These are phyloP conservation scores for Nomada hirtipes DNA, from an alignment of 2,888 invertebrate genomes.

Conservation along the genomic window DNA sequence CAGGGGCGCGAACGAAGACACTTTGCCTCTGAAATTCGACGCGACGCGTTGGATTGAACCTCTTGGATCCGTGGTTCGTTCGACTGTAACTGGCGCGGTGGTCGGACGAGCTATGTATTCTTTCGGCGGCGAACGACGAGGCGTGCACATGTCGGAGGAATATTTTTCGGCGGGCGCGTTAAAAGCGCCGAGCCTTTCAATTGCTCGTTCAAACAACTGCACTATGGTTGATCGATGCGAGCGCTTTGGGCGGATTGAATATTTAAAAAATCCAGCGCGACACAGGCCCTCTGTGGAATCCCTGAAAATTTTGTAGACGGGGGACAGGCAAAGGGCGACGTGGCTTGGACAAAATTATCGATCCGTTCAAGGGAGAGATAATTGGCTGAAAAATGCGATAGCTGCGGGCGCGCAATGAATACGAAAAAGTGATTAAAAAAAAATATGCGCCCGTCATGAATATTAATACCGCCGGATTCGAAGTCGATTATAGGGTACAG, in stretches of 20 bases:
- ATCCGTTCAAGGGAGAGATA: not conserved
- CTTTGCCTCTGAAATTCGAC: not conserved
- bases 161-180: constrained; percentile 22
- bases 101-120: not conserved
- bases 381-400: constrained; percentile 24
- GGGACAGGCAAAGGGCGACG: not conserved
- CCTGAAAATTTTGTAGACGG: not conserved
- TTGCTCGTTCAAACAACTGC: constrained; percentile 34
- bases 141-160: not conserved
- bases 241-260: constrained; percentile 1
- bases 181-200: constrained; percentile 24
- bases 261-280: constrained; percentile 21
- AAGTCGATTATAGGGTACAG: not conserved
- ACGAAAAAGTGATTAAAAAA: not conserved
- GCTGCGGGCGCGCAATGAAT: constrained; percentile 5
- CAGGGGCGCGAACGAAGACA: not conserved
- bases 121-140: too few relatives aligned
- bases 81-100: not conserved
- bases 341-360: constrained; percentile 10
- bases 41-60: too few relatives aligned
- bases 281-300: not conserved
- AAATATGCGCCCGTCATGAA: constrained; percentile 6
- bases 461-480: constrained; percentile 6
- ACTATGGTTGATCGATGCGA: not conserved
- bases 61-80: too few relatives aligned